Percentiles rank a stretch among this genome's conserved stretches.
phyloP scores from a whole-genome alignment of 2,113 vertebrate species.

The Siniperca chuatsi region DNA sequence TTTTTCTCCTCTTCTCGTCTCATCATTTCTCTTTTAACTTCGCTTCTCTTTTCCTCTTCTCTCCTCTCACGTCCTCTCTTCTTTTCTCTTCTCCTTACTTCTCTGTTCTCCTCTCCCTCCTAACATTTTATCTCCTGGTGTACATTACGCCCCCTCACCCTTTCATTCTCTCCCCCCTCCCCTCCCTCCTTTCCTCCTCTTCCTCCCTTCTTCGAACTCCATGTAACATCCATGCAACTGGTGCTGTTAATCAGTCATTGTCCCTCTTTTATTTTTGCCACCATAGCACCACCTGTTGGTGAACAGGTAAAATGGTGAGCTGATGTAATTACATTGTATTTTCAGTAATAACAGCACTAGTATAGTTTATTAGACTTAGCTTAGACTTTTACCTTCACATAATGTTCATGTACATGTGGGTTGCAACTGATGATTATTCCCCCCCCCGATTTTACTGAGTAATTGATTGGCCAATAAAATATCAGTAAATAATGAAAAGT shows the following conservation, averaged over 20 bases:
- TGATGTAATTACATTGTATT: neutral
- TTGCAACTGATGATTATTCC: neutral
- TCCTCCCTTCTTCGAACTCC: neutral
- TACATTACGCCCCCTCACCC: neutral
- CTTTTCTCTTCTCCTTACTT: neutral
- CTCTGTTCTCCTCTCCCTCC: accelerated
- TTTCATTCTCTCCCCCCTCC: neutral
- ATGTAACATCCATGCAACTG: constrained; percentile 16
- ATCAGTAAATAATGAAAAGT: neutral
- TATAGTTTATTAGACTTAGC: neutral
- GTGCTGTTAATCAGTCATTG: neutral
- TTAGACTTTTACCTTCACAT: neutral
- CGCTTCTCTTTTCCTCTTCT: neutral
- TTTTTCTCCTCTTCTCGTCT: accelerated
- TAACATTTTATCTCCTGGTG: neutral
- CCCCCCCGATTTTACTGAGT: too few species aligned
- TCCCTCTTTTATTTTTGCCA: neutral
- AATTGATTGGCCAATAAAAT: neutral
- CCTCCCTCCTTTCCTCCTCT: neutral
- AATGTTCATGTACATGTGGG: neutral
- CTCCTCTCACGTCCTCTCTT: neutral
- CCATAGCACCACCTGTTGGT: constrained; percentile 49
- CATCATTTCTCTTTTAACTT: too few species aligned
- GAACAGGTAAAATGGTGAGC: neutral
- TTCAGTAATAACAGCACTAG: too few species aligned